phyloP scores from a whole-genome alignment of 2,797 vertebrate species.

The Hyperoplus immaculatus region DNA sequence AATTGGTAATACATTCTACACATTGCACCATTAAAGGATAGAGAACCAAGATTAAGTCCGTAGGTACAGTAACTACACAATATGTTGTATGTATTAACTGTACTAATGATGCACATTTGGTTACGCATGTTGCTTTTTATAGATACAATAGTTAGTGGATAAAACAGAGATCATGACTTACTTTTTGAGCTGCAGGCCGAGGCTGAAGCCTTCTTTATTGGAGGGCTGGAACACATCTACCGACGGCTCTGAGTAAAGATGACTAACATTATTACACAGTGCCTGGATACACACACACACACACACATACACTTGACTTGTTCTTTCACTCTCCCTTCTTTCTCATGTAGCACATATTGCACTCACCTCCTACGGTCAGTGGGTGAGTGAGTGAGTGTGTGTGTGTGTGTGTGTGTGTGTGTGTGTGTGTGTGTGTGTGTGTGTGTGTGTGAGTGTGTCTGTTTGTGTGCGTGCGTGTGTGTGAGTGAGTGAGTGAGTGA shows the following conservation, averaged over 20 bases:
- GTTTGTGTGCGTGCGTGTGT: no score
- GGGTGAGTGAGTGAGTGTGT: no score
- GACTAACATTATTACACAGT: constrained; percentile 63
- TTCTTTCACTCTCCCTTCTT: constrained; percentile 35
- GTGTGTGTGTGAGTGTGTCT: no score
- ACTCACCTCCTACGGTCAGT: constrained; percentile 70
- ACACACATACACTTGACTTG: background rate
- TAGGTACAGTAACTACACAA: background rate
- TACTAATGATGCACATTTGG: background rate
- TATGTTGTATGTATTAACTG: background rate
- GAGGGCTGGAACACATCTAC: constrained; percentile 99
- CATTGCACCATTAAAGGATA: no score
- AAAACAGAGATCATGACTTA: constrained; percentile 77
- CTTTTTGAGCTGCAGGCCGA: constrained; percentile 99
- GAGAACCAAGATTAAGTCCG: background rate
- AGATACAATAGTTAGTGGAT: background rate
- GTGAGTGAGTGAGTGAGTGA: no score
- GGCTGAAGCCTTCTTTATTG: constrained; percentile 97
- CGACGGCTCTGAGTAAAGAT: constrained; percentile 90
- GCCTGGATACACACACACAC: constrained; percentile 36
- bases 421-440: no score
- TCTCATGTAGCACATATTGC: constrained; percentile 51
- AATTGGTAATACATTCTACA: no score
- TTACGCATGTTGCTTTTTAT: background rate
- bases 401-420: no score